phyloP scores from a whole-genome alignment of 1,140 invertebrate species.

The Kradibia gibbosae region DNA sequence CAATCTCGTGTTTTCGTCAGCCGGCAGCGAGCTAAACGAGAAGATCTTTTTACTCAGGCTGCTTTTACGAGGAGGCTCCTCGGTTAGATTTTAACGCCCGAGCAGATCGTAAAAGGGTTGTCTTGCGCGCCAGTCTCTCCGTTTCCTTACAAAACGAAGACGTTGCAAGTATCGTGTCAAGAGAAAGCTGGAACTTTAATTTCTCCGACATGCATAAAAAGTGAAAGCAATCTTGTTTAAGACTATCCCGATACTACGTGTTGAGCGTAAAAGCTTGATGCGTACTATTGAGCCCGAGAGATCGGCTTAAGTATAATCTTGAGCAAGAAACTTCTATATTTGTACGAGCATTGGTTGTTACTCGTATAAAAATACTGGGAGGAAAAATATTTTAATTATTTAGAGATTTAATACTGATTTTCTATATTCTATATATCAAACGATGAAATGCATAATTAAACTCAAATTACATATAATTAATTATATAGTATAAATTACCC shows the following conservation, averaged over 20 bases:
- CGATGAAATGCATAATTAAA: too few relatives aligned
- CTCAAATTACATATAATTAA: too few relatives aligned
- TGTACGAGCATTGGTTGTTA: too few relatives aligned
- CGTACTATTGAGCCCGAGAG: background rate
- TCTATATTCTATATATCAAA: too few relatives aligned
- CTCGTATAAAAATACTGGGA: too few relatives aligned
- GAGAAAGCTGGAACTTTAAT: background rate
- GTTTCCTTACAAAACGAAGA: background rate
- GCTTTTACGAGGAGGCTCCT: background rate
- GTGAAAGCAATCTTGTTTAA: background rate
- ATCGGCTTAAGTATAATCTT: background rate
- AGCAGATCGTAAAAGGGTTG: background rate
- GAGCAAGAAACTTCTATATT: background rate
- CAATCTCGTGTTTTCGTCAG: background rate
- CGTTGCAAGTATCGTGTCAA: background rate
- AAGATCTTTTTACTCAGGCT: conserved; percentile 12
- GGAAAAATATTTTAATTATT: too few relatives aligned
- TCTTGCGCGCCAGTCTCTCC: background rate
- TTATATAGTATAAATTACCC: too few relatives aligned
- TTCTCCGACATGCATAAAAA: background rate
- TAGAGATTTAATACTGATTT: too few relatives aligned
- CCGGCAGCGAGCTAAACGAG: conserved; percentile 3
- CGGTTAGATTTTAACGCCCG: background rate
- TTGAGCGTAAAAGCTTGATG: background rate
- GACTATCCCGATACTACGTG: background rate